Base-by-base conservation (phyloP, 37 sponge, comb jelly and placozoan genomes). In the Axinella damicornis region DNA sequence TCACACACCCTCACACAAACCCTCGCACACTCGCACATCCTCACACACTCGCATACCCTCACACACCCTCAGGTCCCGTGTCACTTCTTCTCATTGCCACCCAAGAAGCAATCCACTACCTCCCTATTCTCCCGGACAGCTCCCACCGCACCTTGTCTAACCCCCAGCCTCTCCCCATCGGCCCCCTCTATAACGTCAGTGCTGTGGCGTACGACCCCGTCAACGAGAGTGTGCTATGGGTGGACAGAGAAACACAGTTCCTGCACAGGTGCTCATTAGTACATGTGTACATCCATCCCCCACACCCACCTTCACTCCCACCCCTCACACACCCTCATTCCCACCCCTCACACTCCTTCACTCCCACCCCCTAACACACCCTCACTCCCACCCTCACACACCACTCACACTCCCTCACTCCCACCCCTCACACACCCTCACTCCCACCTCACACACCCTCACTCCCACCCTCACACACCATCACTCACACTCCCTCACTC, bases 141-240 rank as follows among this genome's bases (percentile, higher is more conserved):
- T 53, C 28, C 41, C 53, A 34, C 5, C 11, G 13, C 17, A 35
- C 60, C 71, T 4, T 0, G 0, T 27, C 54, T 5, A 52, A 15
- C 12, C 2, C 77, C 30, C 80, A 32, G 5, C 71, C 54, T 6
- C 77, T 81, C 31, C 71, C 83, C 16, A 37, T 81, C 12, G 71
- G 65, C 20, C 72, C 58, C 6, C 25, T 53, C 14, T 62, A 67
- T 19, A 22, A 61, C 24, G 46, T 87, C 24, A 12, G 2, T 27
- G 68, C 62, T 32, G 38, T 88, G 61, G 62, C 83, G 24, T 88
- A 81, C 21, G 89, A 88, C 76, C 77, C 82, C 0, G 12, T 32
- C 57, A 76, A 67, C 40, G 28, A 60, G 39, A 75, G 71, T 31
- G 76, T 88, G n/a, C 1, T 88, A 28, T 88, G 83, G 83, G 36